Conservation (phyloP, 2,113 vertebrate species). For the Microtus pennsylvanicus region DNA sequence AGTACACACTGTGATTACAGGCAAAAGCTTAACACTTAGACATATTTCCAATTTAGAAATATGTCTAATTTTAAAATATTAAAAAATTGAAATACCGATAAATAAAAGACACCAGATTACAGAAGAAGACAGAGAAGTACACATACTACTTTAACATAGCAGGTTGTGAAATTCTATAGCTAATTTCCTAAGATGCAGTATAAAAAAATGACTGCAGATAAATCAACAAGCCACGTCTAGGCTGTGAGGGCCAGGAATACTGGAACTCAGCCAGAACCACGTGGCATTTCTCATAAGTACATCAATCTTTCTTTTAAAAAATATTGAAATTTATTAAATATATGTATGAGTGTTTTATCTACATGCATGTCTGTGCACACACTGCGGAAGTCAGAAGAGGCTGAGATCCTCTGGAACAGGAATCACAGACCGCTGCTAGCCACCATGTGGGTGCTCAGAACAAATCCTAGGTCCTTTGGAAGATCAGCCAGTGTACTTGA, state of each 20-base stretch:
- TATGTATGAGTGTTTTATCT: background rate
- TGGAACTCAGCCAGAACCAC: background rate
- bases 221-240: background rate
- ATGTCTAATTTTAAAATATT: too few species aligned
- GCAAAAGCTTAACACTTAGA: background rate
- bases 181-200: background rate
- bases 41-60: conserved; percentile 13
- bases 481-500: background rate
- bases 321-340: background rate
- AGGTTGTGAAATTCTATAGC: background rate
- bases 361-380: too few species aligned
- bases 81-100: background rate
- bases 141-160: background rate
- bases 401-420: background rate
- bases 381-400: background rate
- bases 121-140: background rate
- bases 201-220: background rate
- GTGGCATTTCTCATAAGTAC: background rate
- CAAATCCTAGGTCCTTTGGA: background rate
- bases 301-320: background rate
- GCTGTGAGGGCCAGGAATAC: too few species aligned
- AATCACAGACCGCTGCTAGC: background rate
- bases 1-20: background rate
- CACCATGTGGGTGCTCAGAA: background rate
- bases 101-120: background rate